Evolutionary conservation across 1,140 invertebrate species (phyloP).

Genomic region (Drosophila nikananu): DNA sequence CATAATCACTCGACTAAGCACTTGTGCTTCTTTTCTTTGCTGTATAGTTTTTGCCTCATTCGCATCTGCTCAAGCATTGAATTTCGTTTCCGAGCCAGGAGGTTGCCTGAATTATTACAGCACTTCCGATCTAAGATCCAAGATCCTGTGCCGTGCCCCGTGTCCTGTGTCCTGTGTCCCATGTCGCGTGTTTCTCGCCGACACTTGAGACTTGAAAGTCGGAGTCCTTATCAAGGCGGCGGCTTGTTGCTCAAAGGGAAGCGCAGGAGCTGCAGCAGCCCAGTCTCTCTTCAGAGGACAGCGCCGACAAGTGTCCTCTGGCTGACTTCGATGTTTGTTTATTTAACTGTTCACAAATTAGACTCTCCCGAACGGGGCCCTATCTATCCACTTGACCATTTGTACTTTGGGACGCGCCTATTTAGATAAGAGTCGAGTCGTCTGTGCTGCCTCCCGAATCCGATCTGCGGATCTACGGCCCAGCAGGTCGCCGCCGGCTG

Average conservation of each 20-base stretch:
- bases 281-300: constrained; percentile 48
- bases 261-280: constrained; percentile 15
- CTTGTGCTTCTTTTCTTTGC: neutral
- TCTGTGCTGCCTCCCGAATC: neutral
- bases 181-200: constrained; percentile 57
- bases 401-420: constrained; percentile 81
- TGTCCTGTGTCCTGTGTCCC: constrained; percentile 48
- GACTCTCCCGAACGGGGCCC: constrained; percentile 45
- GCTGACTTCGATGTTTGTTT: constrained; percentile 65
- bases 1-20: neutral
- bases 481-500: constrained; percentile 27
- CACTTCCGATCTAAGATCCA: constrained; percentile 35
- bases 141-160: neutral
- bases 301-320: constrained; percentile 57
- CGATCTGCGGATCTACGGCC: constrained; percentile 11
- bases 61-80: constrained; percentile 4
- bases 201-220: constrained; percentile 43
- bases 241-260: constrained; percentile 51
- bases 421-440: constrained; percentile 66
- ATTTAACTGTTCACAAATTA: constrained; percentile 84
- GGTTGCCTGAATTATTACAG: constrained; percentile 45
- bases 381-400: constrained; percentile 77
- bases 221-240: constrained; percentile 61
- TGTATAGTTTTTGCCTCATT: constrained; percentile 1
- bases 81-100: constrained; percentile 19